A percentile compares a stretch with the other conserved stretches of the same genome.
These are phyloP conservation scores for Copidosoma floridanum DNA, from an alignment of 1,140 invertebrate genomes.

Conservation along the genomic window DNA sequence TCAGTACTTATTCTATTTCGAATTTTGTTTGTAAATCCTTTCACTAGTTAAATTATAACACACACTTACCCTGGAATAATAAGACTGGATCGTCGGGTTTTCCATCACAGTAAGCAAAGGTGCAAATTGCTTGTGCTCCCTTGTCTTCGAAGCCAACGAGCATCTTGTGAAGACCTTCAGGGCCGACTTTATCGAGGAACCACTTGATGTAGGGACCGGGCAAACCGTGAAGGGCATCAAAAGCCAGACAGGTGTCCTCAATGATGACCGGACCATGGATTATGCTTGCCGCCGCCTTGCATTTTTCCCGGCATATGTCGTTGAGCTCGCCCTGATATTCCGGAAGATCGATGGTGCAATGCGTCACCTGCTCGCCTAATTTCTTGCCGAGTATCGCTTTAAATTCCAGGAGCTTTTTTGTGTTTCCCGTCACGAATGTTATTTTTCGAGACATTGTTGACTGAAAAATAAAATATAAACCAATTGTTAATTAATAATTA, in stretches of 20 bases:
- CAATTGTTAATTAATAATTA: background rate
- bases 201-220: conserved; percentile 98
- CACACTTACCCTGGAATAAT: conserved; percentile 71
- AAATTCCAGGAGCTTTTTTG: conserved; percentile 90
- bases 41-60: too few species aligned
- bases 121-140: conserved; percentile 86
- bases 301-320: conserved; percentile 83
- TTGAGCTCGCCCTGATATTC: conserved; percentile 92
- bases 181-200: conserved; percentile 89
- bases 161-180: conserved; percentile 77
- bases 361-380: conserved; percentile 70
- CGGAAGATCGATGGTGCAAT: conserved; percentile 81
- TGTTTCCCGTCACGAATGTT: conserved; percentile 90
- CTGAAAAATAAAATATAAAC: background rate
- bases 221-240: conserved; percentile 87
- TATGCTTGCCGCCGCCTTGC: conserved; percentile 72
- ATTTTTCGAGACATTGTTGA: conserved; percentile 61
- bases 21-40: too few species aligned
- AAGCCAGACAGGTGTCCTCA: conserved; percentile 94
- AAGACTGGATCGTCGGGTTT: conserved; percentile 62
- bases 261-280: conserved; percentile 84
- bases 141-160: conserved; percentile 90
- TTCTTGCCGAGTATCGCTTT: conserved; percentile 76
- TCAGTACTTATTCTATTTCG: too few species aligned
- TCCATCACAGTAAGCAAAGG: conserved; percentile 77